Base-by-base conservation (phyloP, 1,140 invertebrate genomes). In the Bradynema listronoti region DNA sequence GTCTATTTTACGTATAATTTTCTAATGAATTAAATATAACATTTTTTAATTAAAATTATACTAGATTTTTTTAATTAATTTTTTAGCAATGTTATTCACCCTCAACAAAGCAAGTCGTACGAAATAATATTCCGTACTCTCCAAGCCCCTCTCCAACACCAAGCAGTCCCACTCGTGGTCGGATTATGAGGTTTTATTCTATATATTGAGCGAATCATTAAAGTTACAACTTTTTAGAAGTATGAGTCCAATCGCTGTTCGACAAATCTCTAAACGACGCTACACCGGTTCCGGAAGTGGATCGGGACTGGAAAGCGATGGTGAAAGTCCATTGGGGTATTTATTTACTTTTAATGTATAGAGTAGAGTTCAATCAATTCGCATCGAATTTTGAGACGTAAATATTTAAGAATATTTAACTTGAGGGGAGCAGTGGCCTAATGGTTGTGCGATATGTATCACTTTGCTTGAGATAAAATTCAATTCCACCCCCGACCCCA, bases 11-110 rank as follows among this genome's bases (percentile, higher is more conserved):
- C n/a, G n/a, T n/a, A n/a, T n/a, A n/a, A n/a, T n/a, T n/a, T n/a
- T n/a, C n/a, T n/a, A n/a, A n/a, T n/a, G n/a, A 47, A 47, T 36
- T 50, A 50, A 50, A 4, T 1, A 19, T 39, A 39, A 39, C 14
- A 14, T 39, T 19, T 14, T 39, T 39, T 14, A 19, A 39, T 19
- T 19, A 14, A 39, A 19, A 14, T 14, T 39, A 19, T 39, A 39
- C 19, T 14, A 19, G 14, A n/a, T 30, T 57, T 57, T 1, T n/a
- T 16, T 34, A 14, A 7, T 46, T 14, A 3, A 5, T 24, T 46
- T 54, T 65, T 60, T 36, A 69, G 68, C 68, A 70, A 61, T 70
- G 68, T 24, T 70, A 72, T 57, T 70, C 68, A 1, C 68, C 68
- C 19, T 58, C 58, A 4, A 71, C 68, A 4, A 52, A 70, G 11